Conservation (phyloP, 2,113 vertebrate genomes). For the Rhodinocichla rosea region DNA sequence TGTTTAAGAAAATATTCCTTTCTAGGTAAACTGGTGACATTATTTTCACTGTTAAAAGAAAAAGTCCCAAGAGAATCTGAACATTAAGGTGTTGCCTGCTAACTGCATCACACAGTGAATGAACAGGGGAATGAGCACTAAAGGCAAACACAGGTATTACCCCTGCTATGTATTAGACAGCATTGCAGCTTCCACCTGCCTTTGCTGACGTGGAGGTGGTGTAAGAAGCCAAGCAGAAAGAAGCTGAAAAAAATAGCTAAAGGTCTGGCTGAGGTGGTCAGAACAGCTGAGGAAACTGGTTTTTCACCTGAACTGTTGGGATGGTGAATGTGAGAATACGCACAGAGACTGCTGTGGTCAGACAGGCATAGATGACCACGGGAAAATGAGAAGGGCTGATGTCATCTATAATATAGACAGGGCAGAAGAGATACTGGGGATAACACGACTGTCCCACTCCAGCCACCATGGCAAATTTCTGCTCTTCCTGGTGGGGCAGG, state of each 20-base stretch:
- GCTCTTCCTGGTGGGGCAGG: background rate
- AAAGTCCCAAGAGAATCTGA: background rate
- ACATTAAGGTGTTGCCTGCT: background rate
- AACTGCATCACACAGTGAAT: background rate
- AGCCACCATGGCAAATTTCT: background rate
- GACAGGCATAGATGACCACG: background rate
- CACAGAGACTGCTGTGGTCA: background rate
- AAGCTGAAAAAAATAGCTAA: background rate
- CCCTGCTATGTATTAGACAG: background rate
- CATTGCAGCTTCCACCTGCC: background rate
- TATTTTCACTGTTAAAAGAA: background rate
- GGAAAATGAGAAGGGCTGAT: background rate
- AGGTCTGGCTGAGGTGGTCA: background rate
- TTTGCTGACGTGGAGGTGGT: background rate
- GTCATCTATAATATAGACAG: background rate
- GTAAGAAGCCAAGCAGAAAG: background rate
- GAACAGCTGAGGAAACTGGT: background rate
- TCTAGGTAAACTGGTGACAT: background rate
- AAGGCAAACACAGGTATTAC: background rate
- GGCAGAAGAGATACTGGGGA: background rate
- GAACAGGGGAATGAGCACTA: background rate
- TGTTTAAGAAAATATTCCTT: background rate
- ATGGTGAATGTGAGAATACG: background rate
- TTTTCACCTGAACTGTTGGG: background rate
- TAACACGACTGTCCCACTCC: background rate